These are phyloP conservation scores for Formica selysi DNA, from an alignment of 1,140 invertebrate species.

Conservation along the genomic window DNA sequence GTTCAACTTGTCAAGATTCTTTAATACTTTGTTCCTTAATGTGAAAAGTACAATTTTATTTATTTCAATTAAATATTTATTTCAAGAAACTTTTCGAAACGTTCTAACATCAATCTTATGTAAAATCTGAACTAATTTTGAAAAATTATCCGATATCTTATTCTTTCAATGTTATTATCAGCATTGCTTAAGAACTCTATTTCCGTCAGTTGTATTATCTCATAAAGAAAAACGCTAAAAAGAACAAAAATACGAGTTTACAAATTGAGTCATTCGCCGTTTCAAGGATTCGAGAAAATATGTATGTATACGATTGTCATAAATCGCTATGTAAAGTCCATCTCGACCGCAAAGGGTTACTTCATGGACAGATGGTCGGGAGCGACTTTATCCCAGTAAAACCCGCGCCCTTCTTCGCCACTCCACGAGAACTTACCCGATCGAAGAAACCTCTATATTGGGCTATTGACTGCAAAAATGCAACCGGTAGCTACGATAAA, in stretches of 20 bases:
- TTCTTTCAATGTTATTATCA: not conserved
- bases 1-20: not conserved
- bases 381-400: conserved; percentile 24
- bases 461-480: conserved; percentile 38
- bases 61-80: not conserved
- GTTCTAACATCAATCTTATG: not conserved
- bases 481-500: conserved; percentile 46
- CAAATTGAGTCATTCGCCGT: conserved; percentile 1
- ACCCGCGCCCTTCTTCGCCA: conserved; percentile 19
- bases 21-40: not conserved
- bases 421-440: not conserved
- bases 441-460: conserved; percentile 32
- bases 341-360: conserved; percentile 6
- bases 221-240: not conserved
- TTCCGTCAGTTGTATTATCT: not conserved
- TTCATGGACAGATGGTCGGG: conserved; percentile 4
- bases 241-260: conserved; percentile 10
- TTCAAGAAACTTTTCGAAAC: not conserved
- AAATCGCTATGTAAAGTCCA: conserved; percentile 17
- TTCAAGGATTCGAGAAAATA: conserved; percentile 12
- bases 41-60: not conserved
- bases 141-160: not conserved
- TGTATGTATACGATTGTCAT: conserved; percentile 9
- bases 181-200: not conserved
- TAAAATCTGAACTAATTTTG: not conserved